phyloP scores from a whole-genome alignment of 2,797 vertebrate species.

The Ctenochaetus hawaiiensis region DNA sequence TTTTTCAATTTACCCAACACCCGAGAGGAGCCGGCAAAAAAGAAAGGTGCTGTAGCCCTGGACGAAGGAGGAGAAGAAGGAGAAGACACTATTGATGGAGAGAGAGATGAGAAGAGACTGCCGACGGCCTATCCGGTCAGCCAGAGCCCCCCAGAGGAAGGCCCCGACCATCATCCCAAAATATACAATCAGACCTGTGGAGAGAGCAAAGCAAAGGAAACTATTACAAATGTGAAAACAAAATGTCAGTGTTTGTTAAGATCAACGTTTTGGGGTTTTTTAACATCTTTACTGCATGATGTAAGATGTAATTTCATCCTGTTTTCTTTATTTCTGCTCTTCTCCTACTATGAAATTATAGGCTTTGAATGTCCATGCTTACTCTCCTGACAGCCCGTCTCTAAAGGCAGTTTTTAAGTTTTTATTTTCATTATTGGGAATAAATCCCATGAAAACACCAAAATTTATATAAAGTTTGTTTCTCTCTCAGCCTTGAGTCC shows the following conservation, averaged over 20 bases:
- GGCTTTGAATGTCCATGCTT: not conserved
- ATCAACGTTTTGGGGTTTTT: not conserved
- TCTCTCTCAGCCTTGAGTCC: not conserved
- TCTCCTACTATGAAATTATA: not conserved
- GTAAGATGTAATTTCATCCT: too few species aligned
- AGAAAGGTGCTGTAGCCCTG: conserved; percentile 98
- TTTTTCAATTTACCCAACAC: conserved; percentile 90
- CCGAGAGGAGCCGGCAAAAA: conserved; percentile 96
- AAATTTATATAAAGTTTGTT: not conserved
- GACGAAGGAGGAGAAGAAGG: conserved; percentile 99
- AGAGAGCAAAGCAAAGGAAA: conserved; percentile 8
- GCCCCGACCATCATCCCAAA: conserved; percentile 99
- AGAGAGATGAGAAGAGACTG: conserved; percentile 98
- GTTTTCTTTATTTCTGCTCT: not conserved
- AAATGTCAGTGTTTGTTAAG: not conserved
- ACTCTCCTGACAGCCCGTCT: not conserved
- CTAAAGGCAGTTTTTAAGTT: not conserved
- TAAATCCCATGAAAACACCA: not conserved
- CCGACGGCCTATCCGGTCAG: conserved; percentile 93
- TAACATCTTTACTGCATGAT: too few species aligned
- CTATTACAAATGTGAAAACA: not conserved
- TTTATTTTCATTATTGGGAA: not conserved
- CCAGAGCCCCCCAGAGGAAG: conserved; percentile 96
- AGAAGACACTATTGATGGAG: conserved; percentile 97
- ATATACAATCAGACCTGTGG: conserved; percentile 95